Percentiles rank a stretch among this genome's conserved stretches.
Conservation (phyloP, 2,113 vertebrate species). For the Eudyptes chrysolophus region DNA sequence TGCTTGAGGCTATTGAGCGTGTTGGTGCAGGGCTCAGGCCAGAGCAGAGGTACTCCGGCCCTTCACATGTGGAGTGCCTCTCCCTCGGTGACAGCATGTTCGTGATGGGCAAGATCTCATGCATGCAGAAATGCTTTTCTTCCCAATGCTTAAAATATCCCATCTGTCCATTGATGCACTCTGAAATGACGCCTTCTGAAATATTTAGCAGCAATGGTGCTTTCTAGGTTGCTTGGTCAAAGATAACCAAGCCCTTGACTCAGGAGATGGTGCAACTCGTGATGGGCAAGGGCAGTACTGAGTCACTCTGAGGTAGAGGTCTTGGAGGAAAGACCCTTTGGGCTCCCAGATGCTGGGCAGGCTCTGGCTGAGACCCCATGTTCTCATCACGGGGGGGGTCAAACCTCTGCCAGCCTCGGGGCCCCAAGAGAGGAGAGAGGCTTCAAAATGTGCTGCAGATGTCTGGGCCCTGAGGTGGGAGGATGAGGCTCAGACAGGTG, state of each 20-base stretch:
- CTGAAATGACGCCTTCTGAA: background rate
- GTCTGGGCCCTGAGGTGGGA: background rate
- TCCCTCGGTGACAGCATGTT: background rate
- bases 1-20: background rate
- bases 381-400: background rate
- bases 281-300: background rate
- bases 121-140: background rate
- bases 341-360: background rate
- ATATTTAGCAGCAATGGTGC: background rate
- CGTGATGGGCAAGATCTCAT: background rate
- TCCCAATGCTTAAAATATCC: background rate
- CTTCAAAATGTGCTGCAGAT: background rate
- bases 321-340: background rate
- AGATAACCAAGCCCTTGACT: background rate
- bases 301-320: background rate
- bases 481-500: background rate
- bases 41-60: background rate
- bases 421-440: background rate
- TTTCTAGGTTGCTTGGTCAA: background rate
- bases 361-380: background rate
- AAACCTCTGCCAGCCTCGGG: background rate
- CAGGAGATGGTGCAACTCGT: background rate
- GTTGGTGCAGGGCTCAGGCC: background rate
- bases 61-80: too few species aligned
- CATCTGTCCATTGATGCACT: background rate